Base-by-base conservation (phyloP, 1,140 invertebrate genomes). In the Drosophila lowei region DNA sequence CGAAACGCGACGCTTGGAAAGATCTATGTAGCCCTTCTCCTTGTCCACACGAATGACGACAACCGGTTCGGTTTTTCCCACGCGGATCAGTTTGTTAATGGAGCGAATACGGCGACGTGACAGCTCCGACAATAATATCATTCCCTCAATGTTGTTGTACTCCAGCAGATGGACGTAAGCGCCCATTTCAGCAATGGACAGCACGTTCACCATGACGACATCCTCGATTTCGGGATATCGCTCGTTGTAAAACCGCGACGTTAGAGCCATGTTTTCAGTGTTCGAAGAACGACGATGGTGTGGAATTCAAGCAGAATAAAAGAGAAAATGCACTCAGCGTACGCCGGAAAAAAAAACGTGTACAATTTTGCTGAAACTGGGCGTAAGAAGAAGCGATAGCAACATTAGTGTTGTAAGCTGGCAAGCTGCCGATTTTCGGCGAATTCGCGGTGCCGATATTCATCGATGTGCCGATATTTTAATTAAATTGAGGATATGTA, bases 1-100 rank as follows among this genome's bases (percentile, higher is more conserved):
- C 7, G 98, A 99, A 0, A 99, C 99, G 93, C 99, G 95, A 92
- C 99, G 94, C 93, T 99, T 99, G 60, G 98, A 99, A 71, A 99
- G 94, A 95, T 99, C 99, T 92, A 99, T 99, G 90, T 99, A 99
- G 88, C 98, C 99, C 95, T 99, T 99, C 81, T 99, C 98, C 94
- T 99, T 99, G 90, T 99, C 99, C 7, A 99, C 99, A 93, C 99
- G 95, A 92, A 99, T 99, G 41, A 99, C 99, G 50, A 99, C 98
- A 34, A 99, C 99, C 62, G 98, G 99, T 93, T 99, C 99, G 64
- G 96, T 99, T 93, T 99, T 97, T 34, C 99, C 99, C 48, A 99
- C 98, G 77, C 98, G 94, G 91, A 99, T 99, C 56, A 99, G 93
- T 94, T 99, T 99, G 92, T 99, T 99, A 77, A 99, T 99, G 43